Conservation (phyloP, 1,140 invertebrate species). For the Pemphigus obesinymphae region DNA sequence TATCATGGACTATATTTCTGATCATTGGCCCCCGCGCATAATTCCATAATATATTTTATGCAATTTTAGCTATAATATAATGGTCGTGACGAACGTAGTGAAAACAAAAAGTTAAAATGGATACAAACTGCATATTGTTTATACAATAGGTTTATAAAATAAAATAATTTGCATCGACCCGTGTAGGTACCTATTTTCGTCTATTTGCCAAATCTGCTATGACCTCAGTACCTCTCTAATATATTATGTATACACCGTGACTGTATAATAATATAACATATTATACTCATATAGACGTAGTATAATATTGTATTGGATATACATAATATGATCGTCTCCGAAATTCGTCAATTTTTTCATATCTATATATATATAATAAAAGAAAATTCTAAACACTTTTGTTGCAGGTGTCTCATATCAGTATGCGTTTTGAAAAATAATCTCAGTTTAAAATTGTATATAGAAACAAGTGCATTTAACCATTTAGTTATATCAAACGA, state of each 20-base stretch:
- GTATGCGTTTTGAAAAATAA: not conserved
- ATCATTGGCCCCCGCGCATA: not conserved
- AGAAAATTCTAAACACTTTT: not conserved
- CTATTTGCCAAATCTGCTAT: not conserved
- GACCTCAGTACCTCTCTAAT: no score
- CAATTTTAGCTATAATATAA: no score
- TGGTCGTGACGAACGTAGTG: not conserved
- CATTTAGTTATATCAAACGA: no score
- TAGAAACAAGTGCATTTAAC: not conserved
- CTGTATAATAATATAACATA: not conserved
- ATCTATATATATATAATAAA: not conserved
- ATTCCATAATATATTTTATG: not conserved
- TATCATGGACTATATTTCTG: no score
- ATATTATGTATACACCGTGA: no score
- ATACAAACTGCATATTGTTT: not conserved
- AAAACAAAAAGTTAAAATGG: not conserved
- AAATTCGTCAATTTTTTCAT: not conserved
- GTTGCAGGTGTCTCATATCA: not conserved
- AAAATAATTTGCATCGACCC: not conserved
- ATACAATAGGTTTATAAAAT: conserved; percentile 1
- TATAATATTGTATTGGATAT: not conserved
- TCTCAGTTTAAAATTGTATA: not conserved
- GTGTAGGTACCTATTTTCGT: not conserved
- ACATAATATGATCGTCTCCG: not conserved
- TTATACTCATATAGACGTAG: not conserved